A percentile compares a stretch with the other conserved stretches of the same genome.
Conservation (phyloP, 2,888 invertebrate species). For the Lypha dubia region DNA sequence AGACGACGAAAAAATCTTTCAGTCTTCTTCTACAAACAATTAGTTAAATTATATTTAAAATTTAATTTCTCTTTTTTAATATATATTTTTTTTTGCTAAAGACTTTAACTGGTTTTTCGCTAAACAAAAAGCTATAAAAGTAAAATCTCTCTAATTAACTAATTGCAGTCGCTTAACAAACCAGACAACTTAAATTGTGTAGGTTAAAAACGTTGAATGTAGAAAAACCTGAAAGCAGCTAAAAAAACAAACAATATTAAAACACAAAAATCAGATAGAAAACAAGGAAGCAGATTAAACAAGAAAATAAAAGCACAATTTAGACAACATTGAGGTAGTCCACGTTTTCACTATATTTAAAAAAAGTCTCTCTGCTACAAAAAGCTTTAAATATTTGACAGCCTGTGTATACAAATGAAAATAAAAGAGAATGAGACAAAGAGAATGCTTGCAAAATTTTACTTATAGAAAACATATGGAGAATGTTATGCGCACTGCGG, state of each 20-base stretch:
- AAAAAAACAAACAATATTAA: slow-evolving; percentile 6
- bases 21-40: no score
- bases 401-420: background rate
- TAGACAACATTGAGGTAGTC: slow-evolving; percentile 69
- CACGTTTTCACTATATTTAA: slow-evolving; percentile 34
- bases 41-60: no score
- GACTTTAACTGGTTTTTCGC: no score
- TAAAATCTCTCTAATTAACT: background rate
- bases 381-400: background rate
- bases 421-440: background rate
- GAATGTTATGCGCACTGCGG: slow-evolving; percentile 6
- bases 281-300: slow-evolving; percentile 42
- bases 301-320: slow-evolving; percentile 57
- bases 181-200: slow-evolving; percentile 37
- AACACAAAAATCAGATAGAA: background rate
- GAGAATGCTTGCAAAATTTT: background rate
- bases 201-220: slow-evolving; percentile 3
- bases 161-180: slow-evolving; percentile 18
- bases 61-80: no score
- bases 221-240: slow-evolving; percentile 10
- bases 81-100: no score
- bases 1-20: no score
- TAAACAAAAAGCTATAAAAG: no score
- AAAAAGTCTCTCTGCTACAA: background rate
- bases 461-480: background rate